A percentile compares a stretch with the other conserved stretches of the same genome.
Evolutionary conservation across 1,140 invertebrate species (phyloP).

Genomic region (Drosophila pandora): DNA sequence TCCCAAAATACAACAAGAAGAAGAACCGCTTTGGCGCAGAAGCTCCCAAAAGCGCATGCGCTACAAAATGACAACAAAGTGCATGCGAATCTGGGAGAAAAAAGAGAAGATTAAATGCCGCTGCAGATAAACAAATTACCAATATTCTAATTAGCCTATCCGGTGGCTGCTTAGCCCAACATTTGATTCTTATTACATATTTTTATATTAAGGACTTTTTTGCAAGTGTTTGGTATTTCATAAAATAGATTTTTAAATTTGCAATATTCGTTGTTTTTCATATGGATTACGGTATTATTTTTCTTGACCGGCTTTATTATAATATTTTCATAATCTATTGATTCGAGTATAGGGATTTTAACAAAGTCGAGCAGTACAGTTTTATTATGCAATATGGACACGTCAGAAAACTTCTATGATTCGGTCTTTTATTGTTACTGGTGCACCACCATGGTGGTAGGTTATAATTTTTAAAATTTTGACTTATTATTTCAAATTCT

Average conservation of each 20-base stretch:
- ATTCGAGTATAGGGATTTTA: not conserved
- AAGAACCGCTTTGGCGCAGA: too few species aligned
- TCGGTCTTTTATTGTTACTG: not conserved
- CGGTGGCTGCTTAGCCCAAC: too few species aligned
- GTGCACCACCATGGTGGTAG: not conserved
- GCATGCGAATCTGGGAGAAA: too few species aligned
- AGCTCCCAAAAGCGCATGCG: too few species aligned
- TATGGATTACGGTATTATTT: not conserved
- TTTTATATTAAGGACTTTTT: conserved; percentile 3
- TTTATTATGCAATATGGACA: not conserved
- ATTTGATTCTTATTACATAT: too few species aligned
- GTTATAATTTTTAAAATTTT: not conserved
- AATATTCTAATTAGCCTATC: too few species aligned
- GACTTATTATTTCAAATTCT: not conserved
- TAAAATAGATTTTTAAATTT: too few species aligned
- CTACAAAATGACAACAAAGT: too few species aligned
- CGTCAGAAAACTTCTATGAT: not conserved
- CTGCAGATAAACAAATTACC: too few species aligned
- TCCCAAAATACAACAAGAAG: too few species aligned
- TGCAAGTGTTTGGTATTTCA: conserved; percentile 1
- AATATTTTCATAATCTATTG: not conserved
- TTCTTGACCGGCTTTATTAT: not conserved
- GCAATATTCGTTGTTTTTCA: not conserved
- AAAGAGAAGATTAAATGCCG: too few species aligned
- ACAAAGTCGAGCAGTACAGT: not conserved